Conservation (phyloP, 2,113 vertebrate genomes). For the Nansenia antarctica region DNA sequence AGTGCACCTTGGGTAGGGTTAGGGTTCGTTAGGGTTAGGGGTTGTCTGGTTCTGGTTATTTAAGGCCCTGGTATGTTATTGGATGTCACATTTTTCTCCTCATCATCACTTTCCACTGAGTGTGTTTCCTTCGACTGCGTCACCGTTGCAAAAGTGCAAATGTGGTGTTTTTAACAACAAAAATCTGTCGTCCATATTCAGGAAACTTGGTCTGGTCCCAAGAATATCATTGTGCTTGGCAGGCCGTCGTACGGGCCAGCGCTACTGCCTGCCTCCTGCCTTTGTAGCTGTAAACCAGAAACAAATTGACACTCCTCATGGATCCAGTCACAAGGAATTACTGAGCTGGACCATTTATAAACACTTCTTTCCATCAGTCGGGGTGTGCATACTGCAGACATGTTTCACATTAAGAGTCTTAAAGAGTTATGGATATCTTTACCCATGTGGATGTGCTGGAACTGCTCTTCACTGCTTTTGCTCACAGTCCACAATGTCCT, state of each 20-base stretch:
- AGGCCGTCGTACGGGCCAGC: slow-evolving; percentile 62
- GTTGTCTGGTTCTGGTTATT: slow-evolving; percentile 52
- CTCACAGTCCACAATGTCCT: slow-evolving; percentile 27
- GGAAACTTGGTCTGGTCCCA: slow-evolving; percentile 74
- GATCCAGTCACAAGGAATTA: slow-evolving; percentile 58
- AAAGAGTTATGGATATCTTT: slow-evolving; percentile 52
- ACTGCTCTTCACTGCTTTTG: slow-evolving; percentile 31
- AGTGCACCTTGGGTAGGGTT: slow-evolving; percentile 45
- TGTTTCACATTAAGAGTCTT: slow-evolving; percentile 66
- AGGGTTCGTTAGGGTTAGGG: no score
- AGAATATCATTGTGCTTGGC: slow-evolving; percentile 81
- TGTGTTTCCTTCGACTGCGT: slow-evolving; percentile 48
- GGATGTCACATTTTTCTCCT: slow-evolving; percentile 48
- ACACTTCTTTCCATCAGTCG: slow-evolving; percentile 45
- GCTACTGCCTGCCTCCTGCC: slow-evolving; percentile 79
- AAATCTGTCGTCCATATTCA: slow-evolving; percentile 78
- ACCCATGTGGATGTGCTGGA: slow-evolving; percentile 48
- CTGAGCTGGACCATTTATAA: slow-evolving; percentile 50
- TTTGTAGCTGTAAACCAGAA: slow-evolving; percentile 80
- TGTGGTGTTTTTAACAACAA: slow-evolving; percentile 50
- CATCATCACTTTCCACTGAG: slow-evolving; percentile 50
- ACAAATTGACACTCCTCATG: slow-evolving; percentile 79
- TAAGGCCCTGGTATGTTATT: slow-evolving; percentile 50
- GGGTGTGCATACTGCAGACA: slow-evolving; percentile 42
- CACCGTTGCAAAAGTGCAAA: slow-evolving; percentile 65